Percentiles rank a stretch among this genome's conserved stretches.
These are phyloP conservation scores for Fregata magnificens DNA, from an alignment of 2,113 vertebrate species.

Conservation along the genomic window DNA sequence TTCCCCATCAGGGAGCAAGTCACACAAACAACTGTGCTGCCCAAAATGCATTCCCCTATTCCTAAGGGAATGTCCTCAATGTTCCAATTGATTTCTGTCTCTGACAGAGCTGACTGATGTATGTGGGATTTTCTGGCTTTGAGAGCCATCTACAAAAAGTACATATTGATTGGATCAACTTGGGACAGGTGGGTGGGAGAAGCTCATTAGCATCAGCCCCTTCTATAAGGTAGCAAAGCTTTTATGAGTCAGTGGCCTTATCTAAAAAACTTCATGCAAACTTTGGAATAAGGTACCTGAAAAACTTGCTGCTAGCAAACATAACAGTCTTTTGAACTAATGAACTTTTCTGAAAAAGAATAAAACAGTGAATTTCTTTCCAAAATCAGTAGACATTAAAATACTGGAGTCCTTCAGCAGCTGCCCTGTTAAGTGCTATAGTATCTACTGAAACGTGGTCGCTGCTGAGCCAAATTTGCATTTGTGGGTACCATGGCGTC, in stretches of 20 bases:
- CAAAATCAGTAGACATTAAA: not conserved
- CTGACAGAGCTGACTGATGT: not conserved
- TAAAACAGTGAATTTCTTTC: not conserved
- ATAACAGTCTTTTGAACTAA: not conserved
- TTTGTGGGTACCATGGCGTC: not conserved
- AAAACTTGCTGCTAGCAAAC: not conserved
- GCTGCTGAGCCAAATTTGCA: not conserved
- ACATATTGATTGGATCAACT: not conserved
- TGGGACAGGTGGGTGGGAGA: not conserved
- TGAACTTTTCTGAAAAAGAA: not conserved
- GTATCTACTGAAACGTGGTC: not conserved
- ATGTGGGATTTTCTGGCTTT: not conserved
- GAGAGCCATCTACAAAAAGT: not conserved
- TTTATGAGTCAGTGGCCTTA: not conserved
- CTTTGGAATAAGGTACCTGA: not conserved
- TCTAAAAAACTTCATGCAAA: not conserved
- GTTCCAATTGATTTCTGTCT: not conserved
- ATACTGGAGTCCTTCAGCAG: not conserved
- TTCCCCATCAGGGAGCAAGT: not conserved
- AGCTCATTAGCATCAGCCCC: not conserved
- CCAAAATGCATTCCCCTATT: not conserved
- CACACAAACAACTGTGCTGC: not conserved
- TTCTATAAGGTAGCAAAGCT: not conserved
- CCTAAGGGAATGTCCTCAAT: not conserved
- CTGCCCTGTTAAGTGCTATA: not conserved